Evolutionary conservation across 2,888 invertebrate genomes (phyloP).

Genomic region (Actias luna): DNA sequence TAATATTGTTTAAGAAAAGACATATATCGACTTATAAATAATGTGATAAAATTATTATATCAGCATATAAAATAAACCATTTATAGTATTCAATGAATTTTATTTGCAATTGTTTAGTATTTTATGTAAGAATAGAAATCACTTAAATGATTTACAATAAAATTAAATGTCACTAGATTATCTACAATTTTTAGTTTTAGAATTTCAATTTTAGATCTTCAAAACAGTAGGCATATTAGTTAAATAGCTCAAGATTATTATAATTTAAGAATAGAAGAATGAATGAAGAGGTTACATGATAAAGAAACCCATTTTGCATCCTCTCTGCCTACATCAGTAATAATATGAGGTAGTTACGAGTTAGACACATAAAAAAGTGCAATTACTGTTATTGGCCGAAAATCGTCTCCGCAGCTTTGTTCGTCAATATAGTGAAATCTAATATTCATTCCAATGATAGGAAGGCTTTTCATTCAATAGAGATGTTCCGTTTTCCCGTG

Average conservation of each 20-base stretch:
- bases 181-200: too few species aligned
- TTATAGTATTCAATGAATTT: too few species aligned
- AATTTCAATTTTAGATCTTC: too few species aligned
- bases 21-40: background rate
- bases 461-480: constrained; percentile 61
- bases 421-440: constrained; percentile 62
- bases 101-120: too few species aligned
- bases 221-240: background rate
- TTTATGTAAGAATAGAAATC: too few species aligned
- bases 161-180: too few species aligned
- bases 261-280: background rate
- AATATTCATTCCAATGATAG: constrained; percentile 69
- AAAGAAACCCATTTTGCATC: background rate
- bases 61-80: too few species aligned
- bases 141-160: too few species aligned
- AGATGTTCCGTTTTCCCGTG: constrained; percentile 40
- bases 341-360: background rate
- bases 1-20: background rate
- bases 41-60: background rate
- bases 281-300: background rate
- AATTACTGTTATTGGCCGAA: background rate
- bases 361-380: background rate
- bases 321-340: background rate
- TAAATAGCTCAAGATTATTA: background rate
- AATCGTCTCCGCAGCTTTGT: constrained; percentile 42